Conservation (phyloP, 2,797 vertebrate genomes). For the Oreonectes daqikongensis region DNA sequence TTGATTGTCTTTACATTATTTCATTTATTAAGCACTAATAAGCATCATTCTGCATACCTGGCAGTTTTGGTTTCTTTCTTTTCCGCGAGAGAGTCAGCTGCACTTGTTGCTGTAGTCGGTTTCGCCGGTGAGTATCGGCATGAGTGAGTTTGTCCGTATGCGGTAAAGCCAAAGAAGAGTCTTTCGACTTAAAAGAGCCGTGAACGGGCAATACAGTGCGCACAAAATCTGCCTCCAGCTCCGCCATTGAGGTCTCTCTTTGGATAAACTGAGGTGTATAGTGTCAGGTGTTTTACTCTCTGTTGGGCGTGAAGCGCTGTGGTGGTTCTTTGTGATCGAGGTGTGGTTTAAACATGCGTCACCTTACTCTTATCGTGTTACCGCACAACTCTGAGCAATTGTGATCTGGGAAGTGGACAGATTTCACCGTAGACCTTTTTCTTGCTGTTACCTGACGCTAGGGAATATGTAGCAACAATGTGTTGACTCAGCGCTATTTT, state of each 20-base stretch:
- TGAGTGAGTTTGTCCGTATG: conserved; percentile 36
- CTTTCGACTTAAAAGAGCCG: conserved; percentile 18
- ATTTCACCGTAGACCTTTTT: not conserved
- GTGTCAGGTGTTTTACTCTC: conserved; percentile 51
- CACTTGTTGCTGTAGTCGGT: conserved; percentile 57
- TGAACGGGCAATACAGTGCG: conserved; percentile 41
- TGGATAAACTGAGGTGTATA: not conserved
- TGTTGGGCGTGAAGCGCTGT: conserved; percentile 3
- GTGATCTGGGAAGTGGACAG: not conserved
- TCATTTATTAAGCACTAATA: not conserved
- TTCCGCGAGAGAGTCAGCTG: conserved; percentile 58
- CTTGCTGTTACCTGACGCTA: not conserved
- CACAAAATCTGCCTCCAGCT: conserved; percentile 51
- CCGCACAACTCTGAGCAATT: not conserved
- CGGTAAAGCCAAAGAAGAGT: conserved; percentile 55
- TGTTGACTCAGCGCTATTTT: not conserved
- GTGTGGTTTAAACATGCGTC: conserved; percentile 39
- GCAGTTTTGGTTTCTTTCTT: conserved; percentile 29
- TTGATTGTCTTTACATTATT: not conserved
- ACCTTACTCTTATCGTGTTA: conserved; percentile 15
- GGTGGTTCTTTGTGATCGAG: conserved; percentile 21
- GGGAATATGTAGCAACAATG: not conserved
- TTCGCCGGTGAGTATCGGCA: conserved; percentile 33
- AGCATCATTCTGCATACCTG: conserved; percentile 36
- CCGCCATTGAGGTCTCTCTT: conserved; percentile 43